Conservation (phyloP, 2,888 invertebrate species). For the Drosophila falleni region DNA sequence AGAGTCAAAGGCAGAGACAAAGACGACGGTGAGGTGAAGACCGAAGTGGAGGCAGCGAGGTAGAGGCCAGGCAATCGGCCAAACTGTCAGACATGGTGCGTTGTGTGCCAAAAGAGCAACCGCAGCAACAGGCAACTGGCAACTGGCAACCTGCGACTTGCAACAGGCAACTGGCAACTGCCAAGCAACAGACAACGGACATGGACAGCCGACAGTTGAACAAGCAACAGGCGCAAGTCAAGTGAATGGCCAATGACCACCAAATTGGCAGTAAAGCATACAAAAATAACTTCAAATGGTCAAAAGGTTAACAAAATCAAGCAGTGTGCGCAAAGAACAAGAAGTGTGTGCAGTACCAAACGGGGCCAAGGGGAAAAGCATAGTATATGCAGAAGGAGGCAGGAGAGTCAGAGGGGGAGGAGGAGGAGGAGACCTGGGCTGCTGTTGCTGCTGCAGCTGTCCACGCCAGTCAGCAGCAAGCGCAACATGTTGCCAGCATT, state of each 20-base stretch:
- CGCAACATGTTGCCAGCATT: conserved; percentile 77
- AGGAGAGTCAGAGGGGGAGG: background rate
- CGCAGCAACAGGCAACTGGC: conserved; percentile 53
- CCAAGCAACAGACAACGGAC: conserved; percentile 53
- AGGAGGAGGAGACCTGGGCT: conserved; percentile 33
- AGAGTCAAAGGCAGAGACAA: conserved; percentile 21
- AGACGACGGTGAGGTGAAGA: conserved; percentile 26
- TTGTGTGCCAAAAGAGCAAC: conserved; percentile 77
- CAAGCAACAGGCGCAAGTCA: conserved; percentile 77
- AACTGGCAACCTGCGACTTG: conserved; percentile 40
- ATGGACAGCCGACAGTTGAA: conserved; percentile 42
- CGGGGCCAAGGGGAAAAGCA: background rate
- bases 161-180: conserved; percentile 43
- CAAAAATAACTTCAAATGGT: conserved; percentile 81
- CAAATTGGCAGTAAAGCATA: conserved; percentile 82
- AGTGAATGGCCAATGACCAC: conserved; percentile 82
- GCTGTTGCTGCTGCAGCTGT: conserved; percentile 62
- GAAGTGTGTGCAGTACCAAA: conserved; percentile 8
- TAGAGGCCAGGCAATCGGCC: conserved; percentile 65
- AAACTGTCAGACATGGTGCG: conserved; percentile 77
- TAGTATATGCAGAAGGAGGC: too few species aligned
- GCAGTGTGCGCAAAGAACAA: conserved; percentile 65
- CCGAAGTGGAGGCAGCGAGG: conserved; percentile 6
- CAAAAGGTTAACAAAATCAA: conserved; percentile 82
- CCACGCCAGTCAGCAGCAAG: conserved; percentile 56